Base-by-base conservation (phyloP, 2,113 vertebrate species). In the Dinomys branickii region DNA sequence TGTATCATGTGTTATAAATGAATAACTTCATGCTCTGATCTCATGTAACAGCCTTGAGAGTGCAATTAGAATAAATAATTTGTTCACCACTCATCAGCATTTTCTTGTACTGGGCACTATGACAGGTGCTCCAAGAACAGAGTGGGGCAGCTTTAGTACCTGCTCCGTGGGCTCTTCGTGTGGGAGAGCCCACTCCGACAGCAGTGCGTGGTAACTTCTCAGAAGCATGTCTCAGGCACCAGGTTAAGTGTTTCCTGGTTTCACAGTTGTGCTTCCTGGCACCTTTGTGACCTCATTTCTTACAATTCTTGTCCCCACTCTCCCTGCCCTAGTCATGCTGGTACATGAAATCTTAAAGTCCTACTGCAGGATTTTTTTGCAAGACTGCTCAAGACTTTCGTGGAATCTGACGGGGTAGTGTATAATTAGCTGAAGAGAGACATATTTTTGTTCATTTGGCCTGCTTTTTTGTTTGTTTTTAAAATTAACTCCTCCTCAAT, bases 1-100 rank as follows among this genome's bases (percentile, higher is more conserved):
- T 69, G 28, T 47, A 90, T 78, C 85, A 58, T 84, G 59, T 88
- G 93, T 82, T 86, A 54, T 86, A 96, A 88, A 92, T 97, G 85
- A 92, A 85, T 92, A 95, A 92, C 82, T 71, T 91, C 77, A 86
- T 65, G 78, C 78, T 85, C 78, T 96, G 95, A 80, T 88, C 41
- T 78, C 93, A 91, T 17, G 17, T 16, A 78, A 59, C 47, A 69
- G 88, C 83, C 94, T 83, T 14, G 0, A 3, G 88, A 80, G 93
- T 92, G 7, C 85, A 92, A 86, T 69, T 67, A 96, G n/a, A 85
- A 82, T 88, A 94, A 94, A 94, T 96, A 94, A 85, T 83, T 94
- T 95, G 85, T 78, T 92, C 82, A 33, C 85, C 58, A 77, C 77
- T 88, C 88, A 56, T 50, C 30, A 56, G 81, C 77, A 85, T 54